These are phyloP conservation scores for Chelonus formosanus DNA, from an alignment of 2,888 invertebrate genomes.

Conservation along the genomic window DNA sequence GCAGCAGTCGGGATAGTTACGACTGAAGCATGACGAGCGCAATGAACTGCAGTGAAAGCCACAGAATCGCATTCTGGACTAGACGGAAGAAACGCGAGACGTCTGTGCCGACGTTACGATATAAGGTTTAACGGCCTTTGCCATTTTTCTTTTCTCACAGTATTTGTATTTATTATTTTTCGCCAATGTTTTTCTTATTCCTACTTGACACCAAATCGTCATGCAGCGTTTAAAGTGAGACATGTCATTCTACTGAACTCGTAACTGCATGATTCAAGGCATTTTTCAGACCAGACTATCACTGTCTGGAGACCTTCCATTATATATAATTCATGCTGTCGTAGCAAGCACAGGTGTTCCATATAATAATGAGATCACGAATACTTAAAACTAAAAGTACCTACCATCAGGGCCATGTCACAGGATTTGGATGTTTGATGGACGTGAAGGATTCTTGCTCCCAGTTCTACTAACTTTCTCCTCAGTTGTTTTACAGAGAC, in stretches of 20 bases:
- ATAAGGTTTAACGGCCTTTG: conserved; percentile 49
- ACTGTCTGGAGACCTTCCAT: too few relatives aligned
- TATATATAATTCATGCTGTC: too few relatives aligned
- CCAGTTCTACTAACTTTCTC: conserved; percentile 60
- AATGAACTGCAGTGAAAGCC: conserved; percentile 61
- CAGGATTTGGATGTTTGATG: conserved; percentile 57
- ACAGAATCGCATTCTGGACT: conserved; percentile 57
- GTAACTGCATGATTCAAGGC: too few relatives aligned
- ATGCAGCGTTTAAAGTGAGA: too few relatives aligned
- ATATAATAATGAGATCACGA: neutral
- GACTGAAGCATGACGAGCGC: conserved; percentile 59
- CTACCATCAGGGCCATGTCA: conserved; percentile 63
- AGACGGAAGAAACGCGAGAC: conserved; percentile 55
- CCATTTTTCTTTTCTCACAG: conserved; percentile 19
- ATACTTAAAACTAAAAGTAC: conserved; percentile 40
- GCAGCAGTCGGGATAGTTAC: conserved; percentile 41
- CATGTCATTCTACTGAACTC: too few relatives aligned
- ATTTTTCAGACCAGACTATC: too few relatives aligned
- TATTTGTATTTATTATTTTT: too few relatives aligned
- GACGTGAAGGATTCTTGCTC: conserved; percentile 60
- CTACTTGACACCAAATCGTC: too few relatives aligned
- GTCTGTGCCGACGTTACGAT: conserved; percentile 38
- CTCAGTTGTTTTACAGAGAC: conserved; percentile 63
- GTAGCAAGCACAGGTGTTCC: too few relatives aligned
- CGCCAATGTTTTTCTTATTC: too few relatives aligned